phyloP scores from a whole-genome alignment of 2,113 vertebrate species.

The Arvicanthis niloticus region DNA sequence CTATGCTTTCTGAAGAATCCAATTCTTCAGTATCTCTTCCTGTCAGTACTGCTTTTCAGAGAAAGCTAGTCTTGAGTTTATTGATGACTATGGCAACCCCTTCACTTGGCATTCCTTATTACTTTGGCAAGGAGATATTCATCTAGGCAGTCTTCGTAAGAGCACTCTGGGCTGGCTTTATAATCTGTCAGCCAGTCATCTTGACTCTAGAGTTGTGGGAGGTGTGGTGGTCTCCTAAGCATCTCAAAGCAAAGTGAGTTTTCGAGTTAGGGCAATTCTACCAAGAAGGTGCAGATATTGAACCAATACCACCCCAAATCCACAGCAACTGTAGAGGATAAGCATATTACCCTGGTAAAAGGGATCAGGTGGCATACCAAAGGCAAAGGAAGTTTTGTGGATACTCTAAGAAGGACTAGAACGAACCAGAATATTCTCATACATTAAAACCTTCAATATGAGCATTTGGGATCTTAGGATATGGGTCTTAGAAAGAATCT shows the following conservation, averaged over 20 bases:
- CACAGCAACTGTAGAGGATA: background rate
- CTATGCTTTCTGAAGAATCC: background rate
- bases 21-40: background rate
- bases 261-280: background rate
- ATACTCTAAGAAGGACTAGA: background rate
- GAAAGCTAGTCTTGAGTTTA: background rate
- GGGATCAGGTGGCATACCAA: background rate
- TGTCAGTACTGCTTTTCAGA: background rate
- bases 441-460: background rate
- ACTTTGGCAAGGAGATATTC: background rate
- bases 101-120: background rate
- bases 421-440: background rate
- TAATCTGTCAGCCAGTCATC: background rate
- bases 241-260: conserved; percentile 1
- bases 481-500: background rate
- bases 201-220: background rate
- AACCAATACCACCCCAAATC: background rate
- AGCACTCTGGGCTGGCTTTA: background rate
- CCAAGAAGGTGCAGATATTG: background rate
- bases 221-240: background rate
- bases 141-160: background rate
- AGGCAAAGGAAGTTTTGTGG: background rate
- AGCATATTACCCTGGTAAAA: background rate
- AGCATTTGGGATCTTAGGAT: background rate
- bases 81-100: background rate